Conservation (phyloP, 2,113 vertebrate species). For the Bombycilla garrulus region DNA sequence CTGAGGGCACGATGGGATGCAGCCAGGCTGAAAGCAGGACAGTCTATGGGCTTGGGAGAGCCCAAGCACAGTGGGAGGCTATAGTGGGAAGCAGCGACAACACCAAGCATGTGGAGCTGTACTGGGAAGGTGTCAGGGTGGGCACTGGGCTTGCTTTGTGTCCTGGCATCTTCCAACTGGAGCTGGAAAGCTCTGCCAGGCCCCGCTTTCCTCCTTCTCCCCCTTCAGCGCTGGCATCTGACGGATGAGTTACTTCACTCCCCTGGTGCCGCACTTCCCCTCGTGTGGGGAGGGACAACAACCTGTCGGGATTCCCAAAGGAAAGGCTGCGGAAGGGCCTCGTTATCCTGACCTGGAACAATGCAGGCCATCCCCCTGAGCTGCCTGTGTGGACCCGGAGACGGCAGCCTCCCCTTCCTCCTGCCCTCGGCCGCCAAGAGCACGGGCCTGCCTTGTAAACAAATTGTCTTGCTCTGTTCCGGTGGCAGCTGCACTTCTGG, state of each 20-base stretch:
- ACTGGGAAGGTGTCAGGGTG: background rate
- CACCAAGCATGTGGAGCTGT: fast-evolving
- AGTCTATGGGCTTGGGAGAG: background rate
- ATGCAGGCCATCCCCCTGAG: background rate
- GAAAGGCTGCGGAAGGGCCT: slow-evolving; percentile 25
- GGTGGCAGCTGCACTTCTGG: background rate
- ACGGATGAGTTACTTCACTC: fast-evolving
- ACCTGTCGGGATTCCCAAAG: background rate
- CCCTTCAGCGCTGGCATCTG: fast-evolving
- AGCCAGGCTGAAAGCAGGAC: background rate
- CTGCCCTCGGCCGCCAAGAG: fast-evolving
- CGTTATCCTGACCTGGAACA: slow-evolving; percentile 12
- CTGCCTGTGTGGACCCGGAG: fast-evolving
- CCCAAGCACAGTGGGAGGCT: background rate
- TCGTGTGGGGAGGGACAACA: background rate
- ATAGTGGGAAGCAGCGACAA: background rate
- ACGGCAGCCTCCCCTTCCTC: background rate
- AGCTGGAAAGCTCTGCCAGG: background rate
- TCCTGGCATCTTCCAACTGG: fast-evolving
- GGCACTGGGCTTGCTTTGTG: background rate
- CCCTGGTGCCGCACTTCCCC: slow-evolving; percentile 2
- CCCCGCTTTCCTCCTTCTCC: background rate
- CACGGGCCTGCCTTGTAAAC: background rate
- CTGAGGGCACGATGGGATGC: fast-evolving
- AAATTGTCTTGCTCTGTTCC: background rate